Conservation (phyloP, 1,140 invertebrate species). For the Lepidurus couesii region DNA sequence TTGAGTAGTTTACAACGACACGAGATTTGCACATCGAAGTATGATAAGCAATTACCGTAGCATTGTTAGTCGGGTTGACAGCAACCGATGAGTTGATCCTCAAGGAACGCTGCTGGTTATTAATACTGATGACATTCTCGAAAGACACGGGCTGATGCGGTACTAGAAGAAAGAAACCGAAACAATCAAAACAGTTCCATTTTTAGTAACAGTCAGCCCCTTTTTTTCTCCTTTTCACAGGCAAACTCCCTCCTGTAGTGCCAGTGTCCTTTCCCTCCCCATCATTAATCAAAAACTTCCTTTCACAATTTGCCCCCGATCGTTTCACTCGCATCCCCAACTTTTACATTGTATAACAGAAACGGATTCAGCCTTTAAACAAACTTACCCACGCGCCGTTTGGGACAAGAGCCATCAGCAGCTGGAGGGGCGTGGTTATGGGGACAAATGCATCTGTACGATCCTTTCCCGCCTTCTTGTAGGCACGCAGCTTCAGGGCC, state of each 20-base stretch:
- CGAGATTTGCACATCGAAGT: not conserved
- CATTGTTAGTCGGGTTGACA: slow-evolving; percentile 10
- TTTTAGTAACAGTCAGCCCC: not conserved
- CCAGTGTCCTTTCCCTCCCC: not conserved
- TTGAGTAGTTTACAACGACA: too few species aligned
- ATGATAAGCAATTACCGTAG: not conserved
- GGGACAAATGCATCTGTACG: not conserved
- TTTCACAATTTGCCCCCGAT: not conserved
- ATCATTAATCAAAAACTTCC: not conserved
- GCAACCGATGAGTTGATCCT: not conserved
- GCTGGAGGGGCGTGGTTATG: slow-evolving; percentile 16
- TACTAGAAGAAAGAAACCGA: not conserved
- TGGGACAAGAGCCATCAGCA: not conserved
- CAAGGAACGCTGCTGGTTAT: not conserved
- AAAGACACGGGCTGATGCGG: slow-evolving; percentile 4
- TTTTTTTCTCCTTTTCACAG: not conserved
- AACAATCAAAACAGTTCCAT: not conserved
- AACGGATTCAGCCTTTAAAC: not conserved
- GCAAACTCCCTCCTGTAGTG: not conserved
- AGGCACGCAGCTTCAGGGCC: not conserved
- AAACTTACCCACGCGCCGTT: slow-evolving; percentile 16
- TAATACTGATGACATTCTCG: slow-evolving; percentile 10
- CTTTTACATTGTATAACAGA: not conserved
- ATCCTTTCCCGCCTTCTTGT: not conserved
- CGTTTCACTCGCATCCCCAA: not conserved